Base-by-base conservation (phyloP, 1,140 invertebrate species). In the Drosophila paulistorum region DNA sequence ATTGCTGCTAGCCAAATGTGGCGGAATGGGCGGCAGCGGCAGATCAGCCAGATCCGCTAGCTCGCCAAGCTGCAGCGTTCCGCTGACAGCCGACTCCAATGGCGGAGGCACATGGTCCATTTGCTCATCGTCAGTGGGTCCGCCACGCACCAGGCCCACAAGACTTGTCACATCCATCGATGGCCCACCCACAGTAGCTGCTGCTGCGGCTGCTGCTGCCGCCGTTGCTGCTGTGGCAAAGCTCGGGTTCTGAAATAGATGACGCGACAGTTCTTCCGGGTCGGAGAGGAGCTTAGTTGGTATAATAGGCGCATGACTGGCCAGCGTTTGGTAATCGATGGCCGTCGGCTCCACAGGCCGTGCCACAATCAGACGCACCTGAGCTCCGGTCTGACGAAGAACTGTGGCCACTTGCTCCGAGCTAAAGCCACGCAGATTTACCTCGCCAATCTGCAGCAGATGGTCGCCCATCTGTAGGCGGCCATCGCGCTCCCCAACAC, bases 391-490 rank as follows among this genome's bases (percentile, higher is more conserved):
- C 93, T 98, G 97, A 33, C 98, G 94, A 73, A 99, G 94, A 64
- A 99, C 97, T 57, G 96, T 94, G 41, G 98, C 98, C 70, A 99
- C 98, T 91, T 98, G 98, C 90, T 99, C 98, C 20, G 96, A 97
- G 45, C 96, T 96, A 94, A 98, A 97, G 4, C 98, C 97, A 54
- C 97, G 94, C 65, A 98, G 94, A 92, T 97, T 98, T 57, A 98
- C 97, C 75, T 98, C 97, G 7, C 97, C 97, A 73, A 99, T 98
- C 93, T 98, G 97, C 60, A 99, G 94, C 60, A 99, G 96, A 93
- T 99, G 98, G 93, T 99, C 98, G 11, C 97, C 98, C 92, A 97
- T 96, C 91, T 97, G 96, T 63, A 99, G 93, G 7, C 97, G 94
- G 6, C 95, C 96, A 93, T 98, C 97, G 93, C 97, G 94, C 92